These are phyloP conservation scores for Epistrophella euchroma DNA, from an alignment of 2,888 invertebrate genomes.

Conservation along the genomic window DNA sequence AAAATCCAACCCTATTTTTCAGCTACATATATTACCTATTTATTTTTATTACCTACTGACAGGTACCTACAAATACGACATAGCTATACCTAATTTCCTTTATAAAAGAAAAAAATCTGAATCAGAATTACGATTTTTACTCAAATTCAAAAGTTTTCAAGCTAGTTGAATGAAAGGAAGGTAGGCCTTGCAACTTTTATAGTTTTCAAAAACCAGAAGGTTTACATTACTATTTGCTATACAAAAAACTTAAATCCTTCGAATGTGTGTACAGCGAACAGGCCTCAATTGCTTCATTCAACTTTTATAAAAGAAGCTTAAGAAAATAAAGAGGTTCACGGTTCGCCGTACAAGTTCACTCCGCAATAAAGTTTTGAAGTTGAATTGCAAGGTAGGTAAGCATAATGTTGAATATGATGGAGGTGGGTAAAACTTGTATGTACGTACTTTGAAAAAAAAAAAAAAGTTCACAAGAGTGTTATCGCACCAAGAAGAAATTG, in stretches of 20 bases:
- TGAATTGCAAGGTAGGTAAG: conserved; percentile 9
- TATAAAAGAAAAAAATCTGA: conserved; percentile 1
- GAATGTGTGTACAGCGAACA: conserved; percentile 7
- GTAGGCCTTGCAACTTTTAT: neutral
- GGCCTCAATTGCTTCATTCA: conserved; percentile 34
- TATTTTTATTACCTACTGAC: neutral
- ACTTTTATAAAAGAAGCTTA: conserved; percentile 31
- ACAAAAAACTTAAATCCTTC: conserved; percentile 22
- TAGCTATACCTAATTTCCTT: no score
- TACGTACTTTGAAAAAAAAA: neutral
- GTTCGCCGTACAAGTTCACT: conserved; percentile 30
- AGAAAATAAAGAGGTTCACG: conserved; percentile 29
- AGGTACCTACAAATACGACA: no score
- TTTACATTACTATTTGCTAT: neutral
- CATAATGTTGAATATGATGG: neutral
- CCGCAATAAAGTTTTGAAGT: conserved; percentile 6
- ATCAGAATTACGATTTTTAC: neutral
- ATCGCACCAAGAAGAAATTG: conserved; percentile 8
- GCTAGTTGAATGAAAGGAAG: neutral
- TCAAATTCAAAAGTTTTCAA: conserved; percentile 5
- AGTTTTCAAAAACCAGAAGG: conserved; percentile 6
- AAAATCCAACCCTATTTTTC: no score
- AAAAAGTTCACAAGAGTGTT: neutral
- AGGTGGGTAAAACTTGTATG: neutral
- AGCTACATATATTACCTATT: no score